phyloP scores from a whole-genome alignment of 2,113 vertebrate genomes.

The Rhodinocichla rosea region DNA sequence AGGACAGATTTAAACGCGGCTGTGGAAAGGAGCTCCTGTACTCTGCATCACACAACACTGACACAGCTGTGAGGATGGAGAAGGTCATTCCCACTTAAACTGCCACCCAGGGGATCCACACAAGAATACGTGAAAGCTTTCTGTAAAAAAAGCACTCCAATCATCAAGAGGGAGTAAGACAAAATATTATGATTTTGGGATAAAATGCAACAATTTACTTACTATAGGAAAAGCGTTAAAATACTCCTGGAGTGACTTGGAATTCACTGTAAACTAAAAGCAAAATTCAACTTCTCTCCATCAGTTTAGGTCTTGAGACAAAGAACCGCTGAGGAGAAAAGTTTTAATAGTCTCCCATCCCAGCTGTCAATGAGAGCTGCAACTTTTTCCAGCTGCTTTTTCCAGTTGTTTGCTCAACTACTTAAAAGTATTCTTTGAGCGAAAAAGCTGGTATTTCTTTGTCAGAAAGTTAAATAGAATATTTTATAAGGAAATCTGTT shows the following conservation, averaged over 20 bases:
- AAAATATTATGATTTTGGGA: neutral
- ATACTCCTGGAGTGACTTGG: neutral
- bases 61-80: neutral
- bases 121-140: neutral
- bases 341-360: neutral
- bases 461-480: neutral
- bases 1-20: neutral
- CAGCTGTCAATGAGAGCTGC: neutral
- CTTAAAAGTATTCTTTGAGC: neutral
- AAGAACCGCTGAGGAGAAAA: neutral
- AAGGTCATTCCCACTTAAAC: neutral
- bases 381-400: neutral
- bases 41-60: neutral
- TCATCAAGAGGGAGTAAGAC: neutral
- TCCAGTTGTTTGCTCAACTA: neutral
- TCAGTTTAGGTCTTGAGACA: neutral
- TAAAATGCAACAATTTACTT: neutral
- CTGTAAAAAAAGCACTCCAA: neutral
- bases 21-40: neutral
- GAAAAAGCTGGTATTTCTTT: neutral
- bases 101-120: neutral
- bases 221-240: neutral
- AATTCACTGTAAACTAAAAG: neutral
- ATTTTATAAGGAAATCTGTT: neutral
- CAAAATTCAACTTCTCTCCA: neutral